phyloP scores from a whole-genome alignment of 2,797 vertebrate species.

The Phoxinus dragarum region DNA sequence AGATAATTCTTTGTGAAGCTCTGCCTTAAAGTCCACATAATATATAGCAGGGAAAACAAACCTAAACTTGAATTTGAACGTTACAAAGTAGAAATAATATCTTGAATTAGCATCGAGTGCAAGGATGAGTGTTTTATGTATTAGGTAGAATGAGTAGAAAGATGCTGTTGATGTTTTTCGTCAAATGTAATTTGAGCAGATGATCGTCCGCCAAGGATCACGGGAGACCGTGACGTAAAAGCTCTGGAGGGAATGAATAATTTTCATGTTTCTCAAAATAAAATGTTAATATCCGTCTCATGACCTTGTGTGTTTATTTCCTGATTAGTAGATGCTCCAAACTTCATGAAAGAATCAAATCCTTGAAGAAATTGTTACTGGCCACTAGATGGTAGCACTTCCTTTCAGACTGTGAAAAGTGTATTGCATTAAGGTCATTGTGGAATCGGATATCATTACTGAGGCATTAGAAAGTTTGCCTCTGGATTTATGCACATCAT shows the following conservation, averaged over 20 bases:
- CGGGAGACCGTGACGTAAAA: slow-evolving; percentile 9
- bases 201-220: neutral
- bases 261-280: slow-evolving; percentile 57
- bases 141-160: slow-evolving; percentile 1
- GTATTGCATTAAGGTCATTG: neutral
- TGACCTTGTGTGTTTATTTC: slow-evolving; percentile 37
- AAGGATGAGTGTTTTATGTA: slow-evolving; percentile 1
- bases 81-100: neutral
- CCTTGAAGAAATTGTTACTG: neutral
- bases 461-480: neutral
- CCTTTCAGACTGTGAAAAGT: neutral
- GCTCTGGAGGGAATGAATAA: slow-evolving; percentile 39
- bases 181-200: slow-evolving; percentile 8
- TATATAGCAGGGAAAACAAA: slow-evolving; percentile 12
- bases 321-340: neutral
- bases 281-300: slow-evolving; percentile 32
- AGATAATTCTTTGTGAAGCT: slow-evolving; percentile 20
- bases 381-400: slow-evolving; percentile 55
- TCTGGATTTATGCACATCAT: neutral
- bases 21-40: slow-evolving; percentile 45
- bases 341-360: too few species aligned
- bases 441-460: neutral
- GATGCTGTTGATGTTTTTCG: slow-evolving; percentile 12
- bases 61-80: slow-evolving; percentile 39
- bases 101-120: slow-evolving; percentile 13